Evolutionary conservation across 2,888 invertebrate genomes (phyloP).

Genomic region (Oeneis ivallda): DNA sequence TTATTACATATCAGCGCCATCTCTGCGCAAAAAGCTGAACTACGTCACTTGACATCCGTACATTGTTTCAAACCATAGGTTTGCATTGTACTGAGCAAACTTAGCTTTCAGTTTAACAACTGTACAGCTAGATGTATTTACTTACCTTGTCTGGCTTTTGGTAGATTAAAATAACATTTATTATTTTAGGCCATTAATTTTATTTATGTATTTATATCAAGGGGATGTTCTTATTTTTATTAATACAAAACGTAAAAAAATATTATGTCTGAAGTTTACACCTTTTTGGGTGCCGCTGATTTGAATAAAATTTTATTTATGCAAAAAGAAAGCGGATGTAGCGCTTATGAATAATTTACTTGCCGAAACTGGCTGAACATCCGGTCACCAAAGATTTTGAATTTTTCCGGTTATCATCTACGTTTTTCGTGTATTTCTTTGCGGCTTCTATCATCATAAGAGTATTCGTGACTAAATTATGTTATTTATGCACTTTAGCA

Average conservation of each 20-base stretch:
- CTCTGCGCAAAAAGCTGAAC: constrained; percentile 35
- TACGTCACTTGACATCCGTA: constrained; percentile 27
- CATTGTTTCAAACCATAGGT: constrained; percentile 1
- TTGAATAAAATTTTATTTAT: too few relatives aligned
- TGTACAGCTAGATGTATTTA: constrained; percentile 61
- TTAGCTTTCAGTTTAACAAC: constrained; percentile 51
- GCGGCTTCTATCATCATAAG: too few relatives aligned
- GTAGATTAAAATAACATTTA: not conserved
- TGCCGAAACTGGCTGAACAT: too few relatives aligned
- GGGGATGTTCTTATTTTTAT: constrained; percentile 27
- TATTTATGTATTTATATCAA: constrained; percentile 28
- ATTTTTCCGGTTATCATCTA: too few relatives aligned
- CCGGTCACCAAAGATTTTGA: too few relatives aligned
- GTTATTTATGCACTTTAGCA: too few relatives aligned
- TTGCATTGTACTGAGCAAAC: constrained; percentile 20
- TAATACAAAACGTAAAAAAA: not conserved
- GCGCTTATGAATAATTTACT: too few relatives aligned
- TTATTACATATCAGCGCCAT: constrained; percentile 26
- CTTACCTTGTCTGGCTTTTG: constrained; percentile 26
- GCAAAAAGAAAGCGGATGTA: too few relatives aligned
- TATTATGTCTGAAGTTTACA: too few relatives aligned
- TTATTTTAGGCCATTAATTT: constrained; percentile 33
- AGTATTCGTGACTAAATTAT: too few relatives aligned
- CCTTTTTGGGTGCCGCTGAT: too few relatives aligned
- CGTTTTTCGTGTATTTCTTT: too few relatives aligned